Base-by-base conservation (phyloP, 2,888 invertebrate genomes). In the Deroplatys truncata region DNA sequence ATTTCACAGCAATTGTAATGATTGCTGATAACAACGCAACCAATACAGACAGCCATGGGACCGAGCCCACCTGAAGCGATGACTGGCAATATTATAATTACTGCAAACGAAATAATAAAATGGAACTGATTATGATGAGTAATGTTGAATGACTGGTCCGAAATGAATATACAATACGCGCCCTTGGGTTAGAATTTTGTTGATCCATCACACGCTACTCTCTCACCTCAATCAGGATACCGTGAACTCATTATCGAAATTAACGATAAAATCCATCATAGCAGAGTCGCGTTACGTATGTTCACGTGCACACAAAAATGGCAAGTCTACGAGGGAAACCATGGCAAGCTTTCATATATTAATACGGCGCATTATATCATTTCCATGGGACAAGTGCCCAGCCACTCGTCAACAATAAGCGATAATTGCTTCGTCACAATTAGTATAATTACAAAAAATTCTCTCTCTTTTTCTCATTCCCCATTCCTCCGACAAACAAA, bases 381-480 rank as follows among this genome's bases (percentile, higher is more conserved):
- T 72, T 72, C 56, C 56, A 43, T 43, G 43, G 43, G 43, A 43
- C 43, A 72, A 72, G 56, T 72, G 56, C 56, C 56, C 56, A 72
- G 56, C 56, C 56, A 72, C 87, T 56, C n/a, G 13, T 15, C 83
- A 87, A 87, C 83, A 87, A 87, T 87, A 83, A 83, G 82, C 87
- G 83, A 82, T 87, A 87, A 87, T 87, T 87, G 87, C 87, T 87
- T 87, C 82, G 87, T 87, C 43, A 83, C 87, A 87, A 87, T 87
- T 87, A 87, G 83, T 82, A 83, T 87, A 87, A 87, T 87, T 87
- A 87, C 56, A 87, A 87, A 82, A 87, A 87, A 87, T 82, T 35
- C 56, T 25, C 56, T 20, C 56, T 72, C 56, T 72, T 72, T 72
- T 72, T 72, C 56, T 72, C 56, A 72, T 72, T 72, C 56, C 56